These are phyloP conservation scores for Athene cunicularia DNA, from an alignment of 2,113 vertebrate genomes.

Conservation along the genomic window DNA sequence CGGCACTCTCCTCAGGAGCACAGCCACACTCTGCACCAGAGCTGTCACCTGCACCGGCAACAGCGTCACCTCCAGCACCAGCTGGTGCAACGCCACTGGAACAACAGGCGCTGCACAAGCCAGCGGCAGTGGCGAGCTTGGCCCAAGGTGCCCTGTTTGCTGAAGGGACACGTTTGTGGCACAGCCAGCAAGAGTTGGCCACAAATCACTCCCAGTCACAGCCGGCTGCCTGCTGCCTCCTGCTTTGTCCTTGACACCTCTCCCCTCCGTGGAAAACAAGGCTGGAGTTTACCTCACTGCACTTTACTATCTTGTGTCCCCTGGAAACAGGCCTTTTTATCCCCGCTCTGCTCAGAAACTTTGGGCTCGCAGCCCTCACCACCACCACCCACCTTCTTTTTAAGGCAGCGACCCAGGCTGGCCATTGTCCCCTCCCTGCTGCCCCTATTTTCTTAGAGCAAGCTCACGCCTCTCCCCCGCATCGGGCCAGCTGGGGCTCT, in stretches of 20 bases:
- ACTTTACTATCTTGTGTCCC: not conserved
- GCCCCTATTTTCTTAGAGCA: not conserved
- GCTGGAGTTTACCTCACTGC: not conserved
- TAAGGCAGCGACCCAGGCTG: not conserved
- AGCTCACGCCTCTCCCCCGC: not conserved
- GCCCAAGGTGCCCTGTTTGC: not conserved
- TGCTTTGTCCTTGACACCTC: not conserved
- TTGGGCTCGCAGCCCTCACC: not conserved
- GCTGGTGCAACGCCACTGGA: not conserved
- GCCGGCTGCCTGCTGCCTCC: slow-evolving; percentile 17
- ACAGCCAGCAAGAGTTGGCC: not conserved
- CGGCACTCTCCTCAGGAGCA: not conserved
- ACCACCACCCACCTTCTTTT: slow-evolving; percentile 11
- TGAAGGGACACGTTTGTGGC: not conserved
- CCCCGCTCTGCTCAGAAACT: not conserved
- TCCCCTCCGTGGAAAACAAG: not conserved
- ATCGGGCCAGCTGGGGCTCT: slow-evolving; percentile 19
- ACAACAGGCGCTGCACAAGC: not conserved
- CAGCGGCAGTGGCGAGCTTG: not conserved
- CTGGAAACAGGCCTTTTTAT: not conserved
- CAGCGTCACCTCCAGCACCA: not conserved
- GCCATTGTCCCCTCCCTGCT: not conserved
- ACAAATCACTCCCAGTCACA: not conserved
- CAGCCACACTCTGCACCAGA: not conserved
- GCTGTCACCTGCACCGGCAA: not conserved